A percentile compares a stretch with the other conserved stretches of the same genome.
phyloP scores from a whole-genome alignment of 2,888 invertebrate genomes.

The Eilema caniola region DNA sequence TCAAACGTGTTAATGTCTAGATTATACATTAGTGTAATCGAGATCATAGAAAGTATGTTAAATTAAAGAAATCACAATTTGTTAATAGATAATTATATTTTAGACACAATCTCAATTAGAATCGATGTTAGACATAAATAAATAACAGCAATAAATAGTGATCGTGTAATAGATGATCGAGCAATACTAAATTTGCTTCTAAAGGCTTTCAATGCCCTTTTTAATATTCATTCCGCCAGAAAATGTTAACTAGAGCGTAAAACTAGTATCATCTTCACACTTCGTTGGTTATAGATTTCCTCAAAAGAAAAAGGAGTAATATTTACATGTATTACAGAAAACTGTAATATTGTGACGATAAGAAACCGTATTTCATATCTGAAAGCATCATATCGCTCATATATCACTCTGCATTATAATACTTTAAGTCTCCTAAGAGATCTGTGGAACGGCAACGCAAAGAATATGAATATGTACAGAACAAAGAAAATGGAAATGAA shows the following conservation, averaged over 20 bases:
- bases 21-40: no score
- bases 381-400: conserved; percentile 18
- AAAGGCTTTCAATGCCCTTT: not conserved
- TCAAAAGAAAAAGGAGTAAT: conserved; percentile 1
- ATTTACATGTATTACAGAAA: not conserved
- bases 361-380: conserved; percentile 18
- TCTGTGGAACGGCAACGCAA: conserved; percentile 1
- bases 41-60: no score
- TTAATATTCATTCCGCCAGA: not conserved
- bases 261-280: conserved; percentile 13
- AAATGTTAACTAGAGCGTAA: conserved; percentile 17
- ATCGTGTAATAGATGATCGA: not conserved
- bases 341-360: not conserved
- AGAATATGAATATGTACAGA: not conserved
- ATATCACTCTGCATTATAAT: conserved; percentile 18
- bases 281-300: not conserved
- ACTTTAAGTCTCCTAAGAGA: conserved; percentile 7
- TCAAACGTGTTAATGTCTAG: no score
- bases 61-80: no score
- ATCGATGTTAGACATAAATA: not conserved
- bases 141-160: not conserved
- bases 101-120: not conserved
- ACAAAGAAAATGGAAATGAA: conserved; percentile 1
- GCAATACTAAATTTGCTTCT: not conserved
- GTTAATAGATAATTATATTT: no score